These are phyloP conservation scores for Lepeophtheirus nordmannii DNA, from an alignment of 2,888 invertebrate genomes.

Conservation along the genomic window DNA sequence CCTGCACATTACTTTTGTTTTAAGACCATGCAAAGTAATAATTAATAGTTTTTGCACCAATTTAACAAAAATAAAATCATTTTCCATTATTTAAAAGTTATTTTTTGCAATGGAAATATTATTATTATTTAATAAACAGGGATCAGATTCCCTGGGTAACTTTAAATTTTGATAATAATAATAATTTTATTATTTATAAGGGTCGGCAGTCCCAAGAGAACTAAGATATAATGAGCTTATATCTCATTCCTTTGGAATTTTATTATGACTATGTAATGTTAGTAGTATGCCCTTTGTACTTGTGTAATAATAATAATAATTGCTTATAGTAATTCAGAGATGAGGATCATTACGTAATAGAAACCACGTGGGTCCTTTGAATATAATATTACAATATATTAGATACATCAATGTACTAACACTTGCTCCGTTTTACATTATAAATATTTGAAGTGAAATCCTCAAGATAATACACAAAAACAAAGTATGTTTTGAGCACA, in stretches of 20 bases:
- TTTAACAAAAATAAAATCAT: neutral
- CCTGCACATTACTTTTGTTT: too few relatives aligned
- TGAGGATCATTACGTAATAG: too few relatives aligned
- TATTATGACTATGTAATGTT: neutral
- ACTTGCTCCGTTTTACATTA: too few relatives aligned
- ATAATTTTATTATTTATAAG: neutral
- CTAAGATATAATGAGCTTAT: neutral
- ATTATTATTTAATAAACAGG: neutral
- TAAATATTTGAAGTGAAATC: neutral
- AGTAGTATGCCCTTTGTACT: neutral
- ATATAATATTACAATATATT: too few relatives aligned
- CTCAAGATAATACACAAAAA: neutral
- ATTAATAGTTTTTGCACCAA: too few relatives aligned
- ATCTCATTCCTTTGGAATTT: neutral
- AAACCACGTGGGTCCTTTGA: too few relatives aligned
- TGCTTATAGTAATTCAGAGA: too few relatives aligned
- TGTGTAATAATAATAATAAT: too few relatives aligned
- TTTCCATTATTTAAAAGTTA: neutral
- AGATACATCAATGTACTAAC: too few relatives aligned
- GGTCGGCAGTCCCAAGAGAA: neutral
- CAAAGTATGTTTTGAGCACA: neutral
- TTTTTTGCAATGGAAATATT: too few relatives aligned
- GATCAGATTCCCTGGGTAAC: slow-evolving; percentile 2
- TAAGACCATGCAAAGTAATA: too few relatives aligned
- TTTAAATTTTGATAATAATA: neutral